Evolutionary conservation across 2,113 vertebrate species (phyloP).

Genomic region (Rutilus rutilus): DNA sequence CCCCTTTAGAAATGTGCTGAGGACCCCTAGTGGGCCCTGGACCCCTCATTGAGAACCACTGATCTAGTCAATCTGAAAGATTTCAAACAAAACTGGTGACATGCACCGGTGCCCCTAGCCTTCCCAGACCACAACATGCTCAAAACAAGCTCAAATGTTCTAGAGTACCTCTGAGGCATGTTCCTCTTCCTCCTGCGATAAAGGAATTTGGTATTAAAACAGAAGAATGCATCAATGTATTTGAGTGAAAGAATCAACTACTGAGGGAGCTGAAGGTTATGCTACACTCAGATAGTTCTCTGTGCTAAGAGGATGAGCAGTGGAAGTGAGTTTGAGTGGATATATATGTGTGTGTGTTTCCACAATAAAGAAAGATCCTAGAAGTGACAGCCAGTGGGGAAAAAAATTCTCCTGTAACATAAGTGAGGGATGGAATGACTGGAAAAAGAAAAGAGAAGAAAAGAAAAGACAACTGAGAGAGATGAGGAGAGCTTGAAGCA

Average conservation of each 20-base stretch:
- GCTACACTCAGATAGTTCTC: neutral
- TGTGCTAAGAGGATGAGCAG: neutral
- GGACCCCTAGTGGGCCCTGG: neutral
- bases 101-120: conserved; percentile 44
- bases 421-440: neutral
- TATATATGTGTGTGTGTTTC: conserved; percentile 16
- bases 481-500: neutral
- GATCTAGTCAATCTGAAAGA: neutral
- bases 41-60: conserved; percentile 8
- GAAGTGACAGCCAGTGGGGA: conserved; percentile 28
- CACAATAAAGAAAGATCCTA: neutral
- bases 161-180: conserved; percentile 73
- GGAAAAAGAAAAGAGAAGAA: neutral
- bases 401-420: conserved; percentile 66
- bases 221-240: neutral
- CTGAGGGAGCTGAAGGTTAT: neutral
- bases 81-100: conserved; percentile 17
- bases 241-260: neutral
- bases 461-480: neutral
- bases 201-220: conserved; percentile 23
- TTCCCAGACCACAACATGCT: conserved; percentile 55
- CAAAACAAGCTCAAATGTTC: conserved; percentile 35
- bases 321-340: neutral
- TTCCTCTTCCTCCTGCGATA: conserved; percentile 74
- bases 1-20: neutral